Conservation (phyloP, 2,888 invertebrate genomes). For the Cyclophora albipunctata region DNA sequence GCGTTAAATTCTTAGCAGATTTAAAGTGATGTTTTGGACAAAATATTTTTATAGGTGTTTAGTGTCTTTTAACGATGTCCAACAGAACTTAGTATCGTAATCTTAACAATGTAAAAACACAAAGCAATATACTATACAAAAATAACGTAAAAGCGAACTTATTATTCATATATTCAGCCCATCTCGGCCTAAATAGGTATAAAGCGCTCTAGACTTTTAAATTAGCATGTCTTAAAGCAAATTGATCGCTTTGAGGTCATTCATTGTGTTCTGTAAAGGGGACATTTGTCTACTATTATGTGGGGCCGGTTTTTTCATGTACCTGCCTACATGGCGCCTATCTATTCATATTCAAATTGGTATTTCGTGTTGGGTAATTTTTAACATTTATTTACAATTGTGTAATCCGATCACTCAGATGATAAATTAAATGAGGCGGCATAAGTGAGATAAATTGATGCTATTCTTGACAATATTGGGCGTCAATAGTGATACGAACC, state of each 20-base stretch:
- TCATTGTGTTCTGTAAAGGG: slow-evolving; percentile 61
- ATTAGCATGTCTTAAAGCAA: slow-evolving; percentile 66
- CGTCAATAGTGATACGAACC: slow-evolving; percentile 22
- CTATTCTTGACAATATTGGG: slow-evolving; percentile 31
- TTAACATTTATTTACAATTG: slow-evolving; percentile 66
- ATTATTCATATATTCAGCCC: slow-evolving; percentile 40
- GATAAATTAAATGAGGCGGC: slow-evolving; percentile 47
- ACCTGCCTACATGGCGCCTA: slow-evolving; percentile 72
- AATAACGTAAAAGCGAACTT: slow-evolving; percentile 7
- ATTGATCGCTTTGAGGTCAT: slow-evolving; percentile 58
- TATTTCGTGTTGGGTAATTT: slow-evolving; percentile 67
- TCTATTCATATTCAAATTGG: slow-evolving; percentile 72
- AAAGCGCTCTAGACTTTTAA: slow-evolving; percentile 56
- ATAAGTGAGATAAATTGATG: slow-evolving; percentile 51
- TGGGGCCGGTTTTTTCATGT: slow-evolving; percentile 70
- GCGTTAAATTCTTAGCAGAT: too few relatives aligned
- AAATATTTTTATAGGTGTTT: too few relatives aligned
- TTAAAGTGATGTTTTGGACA: too few relatives aligned
- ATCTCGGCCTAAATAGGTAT: slow-evolving; percentile 39
- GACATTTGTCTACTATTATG: slow-evolving; percentile 70
- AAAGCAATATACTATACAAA: too few relatives aligned
- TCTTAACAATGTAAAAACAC: too few relatives aligned
- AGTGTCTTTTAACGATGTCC: too few relatives aligned
- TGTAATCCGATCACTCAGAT: slow-evolving; percentile 53
- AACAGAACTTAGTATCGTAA: too few relatives aligned